phyloP scores from a whole-genome alignment of 2,888 invertebrate genomes.

The Drosophila sordidula region DNA sequence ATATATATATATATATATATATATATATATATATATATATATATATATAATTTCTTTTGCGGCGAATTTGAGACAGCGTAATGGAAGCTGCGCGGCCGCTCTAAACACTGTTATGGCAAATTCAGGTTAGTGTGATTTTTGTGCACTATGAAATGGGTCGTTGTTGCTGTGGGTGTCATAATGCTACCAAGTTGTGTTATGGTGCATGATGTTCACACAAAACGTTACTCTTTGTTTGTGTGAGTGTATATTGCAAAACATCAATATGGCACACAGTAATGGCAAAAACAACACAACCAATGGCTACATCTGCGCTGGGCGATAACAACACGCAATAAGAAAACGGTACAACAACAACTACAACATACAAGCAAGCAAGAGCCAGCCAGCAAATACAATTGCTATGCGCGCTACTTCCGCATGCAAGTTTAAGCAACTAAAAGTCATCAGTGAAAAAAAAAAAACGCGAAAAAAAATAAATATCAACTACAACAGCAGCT shows the following conservation, averaged over 20 bases:
- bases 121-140: slow-evolving; percentile 79
- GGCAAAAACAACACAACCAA: slow-evolving; percentile 50
- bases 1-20: no score
- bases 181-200: slow-evolving; percentile 18
- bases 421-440: slow-evolving; percentile 72
- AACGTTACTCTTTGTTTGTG: slow-evolving; percentile 27
- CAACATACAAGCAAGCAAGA: slow-evolving; percentile 40
- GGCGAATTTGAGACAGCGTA: slow-evolving; percentile 60
- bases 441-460: slow-evolving; percentile 53
- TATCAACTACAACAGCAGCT: slow-evolving; percentile 16
- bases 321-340: slow-evolving; percentile 67
- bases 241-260: slow-evolving; percentile 59
- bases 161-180: slow-evolving; percentile 26
- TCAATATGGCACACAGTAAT: slow-evolving; percentile 61
- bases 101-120: slow-evolving; percentile 63
- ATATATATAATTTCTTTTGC: slow-evolving; percentile 46
- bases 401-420: slow-evolving; percentile 68
- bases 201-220: slow-evolving; percentile 46
- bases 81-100: slow-evolving; percentile 41
- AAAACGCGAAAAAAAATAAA: no score
- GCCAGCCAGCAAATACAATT: slow-evolving; percentile 51
- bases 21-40: no score
- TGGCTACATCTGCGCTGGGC: slow-evolving; percentile 60
- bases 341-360: slow-evolving; percentile 35
- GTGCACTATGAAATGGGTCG: slow-evolving; percentile 71